These are phyloP conservation scores for Knipowitschia caucasica DNA, from an alignment of 2,797 vertebrate genomes.

Conservation along the genomic window DNA sequence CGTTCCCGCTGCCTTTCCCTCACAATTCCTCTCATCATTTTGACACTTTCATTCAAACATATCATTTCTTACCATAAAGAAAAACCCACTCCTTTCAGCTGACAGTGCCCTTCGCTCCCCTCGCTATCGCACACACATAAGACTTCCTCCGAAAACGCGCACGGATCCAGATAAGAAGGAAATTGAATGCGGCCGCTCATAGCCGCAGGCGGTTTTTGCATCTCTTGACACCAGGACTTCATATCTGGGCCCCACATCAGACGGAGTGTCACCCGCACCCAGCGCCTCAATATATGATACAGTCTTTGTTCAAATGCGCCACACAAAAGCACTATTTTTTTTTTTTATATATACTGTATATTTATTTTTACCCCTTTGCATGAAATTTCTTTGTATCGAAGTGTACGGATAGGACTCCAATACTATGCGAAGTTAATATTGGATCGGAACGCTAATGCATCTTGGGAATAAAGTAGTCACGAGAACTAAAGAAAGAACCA, in stretches of 20 bases:
- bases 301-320: constrained; percentile 36
- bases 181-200: constrained; percentile 44
- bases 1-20: constrained; percentile 38
- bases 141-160: constrained; percentile 47
- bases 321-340: constrained; percentile 41
- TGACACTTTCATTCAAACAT: constrained; percentile 34
- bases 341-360: background rate
- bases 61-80: constrained; percentile 31
- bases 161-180: constrained; percentile 50
- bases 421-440: background rate
- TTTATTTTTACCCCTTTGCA: constrained; percentile 4
- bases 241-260: constrained; percentile 53
- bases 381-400: constrained; percentile 1
- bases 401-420: background rate
- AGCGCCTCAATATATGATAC: constrained; percentile 13
- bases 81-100: constrained; percentile 19
- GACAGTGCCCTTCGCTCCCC: constrained; percentile 20
- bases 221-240: constrained; percentile 56
- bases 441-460: background rate
- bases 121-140: constrained; percentile 23
- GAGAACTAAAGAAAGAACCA: too few relatives aligned
- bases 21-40: constrained; percentile 49
- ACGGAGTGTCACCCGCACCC: constrained; percentile 41
- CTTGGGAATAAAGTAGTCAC: background rate
- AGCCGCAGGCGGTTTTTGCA: constrained; percentile 45